These are phyloP conservation scores for Tringa solitaria DNA, from an alignment of 2,113 vertebrate species.

Conservation along the genomic window DNA sequence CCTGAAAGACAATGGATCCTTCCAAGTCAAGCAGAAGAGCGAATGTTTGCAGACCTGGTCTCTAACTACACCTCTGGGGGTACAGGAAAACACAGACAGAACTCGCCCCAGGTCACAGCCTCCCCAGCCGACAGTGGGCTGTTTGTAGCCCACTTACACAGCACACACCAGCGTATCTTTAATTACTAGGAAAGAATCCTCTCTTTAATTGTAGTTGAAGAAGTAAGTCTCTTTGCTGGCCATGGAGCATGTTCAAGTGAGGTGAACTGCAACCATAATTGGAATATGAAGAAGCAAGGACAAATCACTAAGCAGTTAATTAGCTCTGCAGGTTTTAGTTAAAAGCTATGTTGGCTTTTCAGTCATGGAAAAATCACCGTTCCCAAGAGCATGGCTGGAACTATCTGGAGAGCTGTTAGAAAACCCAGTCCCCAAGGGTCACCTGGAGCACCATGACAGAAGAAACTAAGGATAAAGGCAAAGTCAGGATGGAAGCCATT, in stretches of 20 bases:
- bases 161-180: background rate
- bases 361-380: background rate
- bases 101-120: background rate
- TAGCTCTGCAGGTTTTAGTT: background rate
- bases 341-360: background rate
- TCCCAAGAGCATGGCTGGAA: background rate
- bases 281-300: background rate
- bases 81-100: background rate
- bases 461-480: background rate
- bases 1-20: background rate
- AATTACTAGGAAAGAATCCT: background rate
- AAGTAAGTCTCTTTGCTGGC: background rate
- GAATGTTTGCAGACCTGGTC: background rate
- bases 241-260: background rate
- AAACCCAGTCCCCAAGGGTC: background rate
- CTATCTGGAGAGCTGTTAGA: background rate
- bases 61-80: background rate
- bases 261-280: background rate
- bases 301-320: constrained; percentile 18
- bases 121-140: background rate
- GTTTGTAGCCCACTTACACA: background rate
- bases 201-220: background rate
- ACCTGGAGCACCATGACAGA: background rate
- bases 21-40: background rate
- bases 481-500: background rate